A percentile compares a stretch with the other conserved stretches of the same genome.
Conservation (phyloP, 2,888 invertebrate species). For the Dicyrtomina minuta region DNA sequence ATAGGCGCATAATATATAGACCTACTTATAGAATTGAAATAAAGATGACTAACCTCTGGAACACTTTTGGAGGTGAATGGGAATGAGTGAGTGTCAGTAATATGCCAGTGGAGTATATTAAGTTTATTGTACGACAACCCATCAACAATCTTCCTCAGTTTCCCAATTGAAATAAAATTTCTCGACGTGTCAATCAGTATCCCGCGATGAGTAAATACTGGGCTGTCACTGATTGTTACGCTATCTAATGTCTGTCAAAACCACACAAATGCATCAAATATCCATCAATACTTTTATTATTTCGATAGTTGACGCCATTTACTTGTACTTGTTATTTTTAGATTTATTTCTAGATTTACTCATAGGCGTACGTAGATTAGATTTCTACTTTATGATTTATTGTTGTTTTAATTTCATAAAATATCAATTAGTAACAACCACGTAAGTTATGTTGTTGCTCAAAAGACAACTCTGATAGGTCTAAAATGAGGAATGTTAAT, state of each 20-base stretch:
- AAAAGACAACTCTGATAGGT: too few species aligned
- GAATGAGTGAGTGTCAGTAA: conserved; percentile 61
- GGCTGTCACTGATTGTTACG: conserved; percentile 66
- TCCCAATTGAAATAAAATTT: conserved; percentile 61
- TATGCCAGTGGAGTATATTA: conserved; percentile 62
- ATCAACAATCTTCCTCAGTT: conserved; percentile 72
- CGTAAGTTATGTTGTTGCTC: too few species aligned
- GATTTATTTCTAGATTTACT: too few species aligned
- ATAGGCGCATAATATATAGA: too few species aligned
- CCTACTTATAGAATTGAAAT: too few species aligned
- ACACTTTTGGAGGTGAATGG: conserved; percentile 58
- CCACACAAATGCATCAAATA: too few species aligned
- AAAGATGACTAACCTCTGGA: conserved; percentile 60
- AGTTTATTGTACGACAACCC: conserved; percentile 82
- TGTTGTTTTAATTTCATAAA: too few species aligned
- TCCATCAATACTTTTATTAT: too few species aligned
- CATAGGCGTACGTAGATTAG: too few species aligned
- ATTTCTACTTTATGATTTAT: too few species aligned
- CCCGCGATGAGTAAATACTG: conserved; percentile 61
- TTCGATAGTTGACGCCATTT: background rate
- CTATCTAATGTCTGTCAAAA: conserved; percentile 61
- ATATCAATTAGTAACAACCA: too few species aligned
- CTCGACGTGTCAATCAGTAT: conserved; percentile 62
- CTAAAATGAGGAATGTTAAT: too few species aligned
- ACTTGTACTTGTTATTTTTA: background rate